Conservation (phyloP, 1,140 invertebrate species). For the Charaxes varanes region DNA sequence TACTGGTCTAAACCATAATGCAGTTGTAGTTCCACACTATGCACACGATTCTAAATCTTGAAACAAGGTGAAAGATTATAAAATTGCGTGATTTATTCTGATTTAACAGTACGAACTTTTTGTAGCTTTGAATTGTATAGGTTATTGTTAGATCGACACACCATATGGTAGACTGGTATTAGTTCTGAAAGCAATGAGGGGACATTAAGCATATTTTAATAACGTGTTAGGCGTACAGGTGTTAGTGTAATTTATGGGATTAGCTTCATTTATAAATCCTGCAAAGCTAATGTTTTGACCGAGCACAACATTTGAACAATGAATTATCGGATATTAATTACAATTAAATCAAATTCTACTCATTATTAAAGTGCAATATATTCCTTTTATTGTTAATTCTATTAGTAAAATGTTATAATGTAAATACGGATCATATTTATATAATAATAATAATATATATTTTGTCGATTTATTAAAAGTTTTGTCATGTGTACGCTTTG, state of each 20-base stretch:
- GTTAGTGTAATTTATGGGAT: constrained; percentile 30
- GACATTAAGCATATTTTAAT: constrained; percentile 63
- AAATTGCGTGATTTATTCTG: constrained; percentile 15
- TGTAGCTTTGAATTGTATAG: constrained; percentile 12
- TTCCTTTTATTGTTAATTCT: too few species aligned
- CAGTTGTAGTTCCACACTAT: not conserved
- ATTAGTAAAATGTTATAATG: too few species aligned
- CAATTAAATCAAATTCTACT: too few species aligned
- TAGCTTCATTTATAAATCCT: constrained; percentile 11
- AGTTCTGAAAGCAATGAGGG: constrained; percentile 36
- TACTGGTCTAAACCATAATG: constrained; percentile 4
- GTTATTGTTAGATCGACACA: constrained; percentile 47
- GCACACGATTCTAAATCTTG: constrained; percentile 9
- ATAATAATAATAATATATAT: too few species aligned
- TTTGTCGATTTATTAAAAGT: too few species aligned
- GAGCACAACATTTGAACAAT: constrained; percentile 1
- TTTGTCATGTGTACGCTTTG: too few species aligned
- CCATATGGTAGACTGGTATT: constrained; percentile 60
- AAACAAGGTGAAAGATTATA: not conserved
- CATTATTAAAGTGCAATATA: too few species aligned
- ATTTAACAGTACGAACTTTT: constrained; percentile 5
- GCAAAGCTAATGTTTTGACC: constrained; percentile 9
- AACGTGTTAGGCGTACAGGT: constrained; percentile 35
- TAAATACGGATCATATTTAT: too few species aligned
- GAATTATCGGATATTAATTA: too few species aligned